phyloP scores from a whole-genome alignment of 2,113 vertebrate genomes.

The Labeo rohita region DNA sequence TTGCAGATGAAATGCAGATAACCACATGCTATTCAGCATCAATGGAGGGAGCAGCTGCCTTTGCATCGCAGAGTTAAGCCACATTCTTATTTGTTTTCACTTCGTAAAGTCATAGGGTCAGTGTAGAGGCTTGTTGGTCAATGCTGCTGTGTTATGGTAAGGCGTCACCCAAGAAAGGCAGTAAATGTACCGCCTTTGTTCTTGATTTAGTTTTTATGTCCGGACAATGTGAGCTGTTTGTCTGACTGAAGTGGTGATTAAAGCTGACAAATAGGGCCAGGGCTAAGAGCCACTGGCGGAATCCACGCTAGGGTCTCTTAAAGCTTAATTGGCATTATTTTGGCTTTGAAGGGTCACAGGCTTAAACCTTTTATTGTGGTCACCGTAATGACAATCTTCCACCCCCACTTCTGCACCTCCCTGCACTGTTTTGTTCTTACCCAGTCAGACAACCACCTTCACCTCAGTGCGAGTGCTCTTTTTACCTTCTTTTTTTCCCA shows the following conservation, averaged over 20 bases:
- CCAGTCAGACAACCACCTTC: constrained; percentile 57
- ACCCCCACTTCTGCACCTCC: constrained; percentile 38
- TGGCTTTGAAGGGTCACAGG: constrained; percentile 52
- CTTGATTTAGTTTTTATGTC: constrained; percentile 40
- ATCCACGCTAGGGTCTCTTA: constrained; percentile 47
- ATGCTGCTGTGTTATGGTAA: constrained; percentile 23
- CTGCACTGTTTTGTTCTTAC: constrained; percentile 53
- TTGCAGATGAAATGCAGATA: neutral
- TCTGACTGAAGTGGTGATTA: constrained; percentile 49
- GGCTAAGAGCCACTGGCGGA: constrained; percentile 35
- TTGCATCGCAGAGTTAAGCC: neutral
- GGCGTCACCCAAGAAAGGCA: constrained; percentile 37
- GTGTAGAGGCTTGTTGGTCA: neutral
- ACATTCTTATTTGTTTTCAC: constrained; percentile 27
- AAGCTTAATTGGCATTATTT: constrained; percentile 55
- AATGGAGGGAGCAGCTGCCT: neutral
- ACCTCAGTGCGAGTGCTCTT: constrained; percentile 63
- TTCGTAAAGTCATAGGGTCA: constrained; percentile 6
- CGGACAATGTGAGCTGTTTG: constrained; percentile 44
- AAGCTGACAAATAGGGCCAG: constrained; percentile 43
- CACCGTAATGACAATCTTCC: constrained; percentile 50
- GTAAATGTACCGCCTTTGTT: constrained; percentile 51
- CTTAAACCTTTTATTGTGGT: constrained; percentile 54
- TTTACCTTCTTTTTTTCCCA: constrained; percentile 68
- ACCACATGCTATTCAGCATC: neutral